Conservation (phyloP, 2,888 invertebrate species). For the Metalampra italica region DNA sequence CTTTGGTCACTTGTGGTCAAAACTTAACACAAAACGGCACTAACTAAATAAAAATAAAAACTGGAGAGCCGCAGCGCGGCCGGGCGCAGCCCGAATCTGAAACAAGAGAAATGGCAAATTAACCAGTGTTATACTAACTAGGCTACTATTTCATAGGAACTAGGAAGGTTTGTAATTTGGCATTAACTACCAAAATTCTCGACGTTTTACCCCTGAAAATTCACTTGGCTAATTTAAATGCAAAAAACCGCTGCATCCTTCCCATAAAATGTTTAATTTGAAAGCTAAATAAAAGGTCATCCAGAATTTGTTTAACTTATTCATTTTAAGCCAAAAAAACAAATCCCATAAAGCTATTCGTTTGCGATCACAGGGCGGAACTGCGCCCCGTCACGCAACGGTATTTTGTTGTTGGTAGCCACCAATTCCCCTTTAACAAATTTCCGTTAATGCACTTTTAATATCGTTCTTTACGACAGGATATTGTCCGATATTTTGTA, state of each 20-base stretch:
- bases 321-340: background rate
- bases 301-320: too few relatives aligned
- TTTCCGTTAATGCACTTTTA: conserved; percentile 14
- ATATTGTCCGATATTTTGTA: background rate
- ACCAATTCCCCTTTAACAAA: conserved; percentile 7
- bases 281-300: too few relatives aligned
- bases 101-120: conserved; percentile 36
- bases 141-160: too few relatives aligned
- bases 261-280: too few relatives aligned
- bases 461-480: background rate
- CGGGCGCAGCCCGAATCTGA: conserved; percentile 68
- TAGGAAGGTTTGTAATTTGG: too few relatives aligned
- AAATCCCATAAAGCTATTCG: conserved; percentile 1
- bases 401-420: conserved; percentile 16
- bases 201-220: too few relatives aligned
- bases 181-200: too few relatives aligned
- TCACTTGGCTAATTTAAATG: too few relatives aligned
- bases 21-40: conserved; percentile 38
- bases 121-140: background rate
- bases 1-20: conserved; percentile 43
- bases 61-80: conserved; percentile 64
- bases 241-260: too few relatives aligned
- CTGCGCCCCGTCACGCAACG: conserved; percentile 35
- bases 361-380: conserved; percentile 22
- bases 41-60: conserved; percentile 32